Base-by-base conservation (phyloP, 2,113 vertebrate species). In the Atlantisia rogersi region DNA sequence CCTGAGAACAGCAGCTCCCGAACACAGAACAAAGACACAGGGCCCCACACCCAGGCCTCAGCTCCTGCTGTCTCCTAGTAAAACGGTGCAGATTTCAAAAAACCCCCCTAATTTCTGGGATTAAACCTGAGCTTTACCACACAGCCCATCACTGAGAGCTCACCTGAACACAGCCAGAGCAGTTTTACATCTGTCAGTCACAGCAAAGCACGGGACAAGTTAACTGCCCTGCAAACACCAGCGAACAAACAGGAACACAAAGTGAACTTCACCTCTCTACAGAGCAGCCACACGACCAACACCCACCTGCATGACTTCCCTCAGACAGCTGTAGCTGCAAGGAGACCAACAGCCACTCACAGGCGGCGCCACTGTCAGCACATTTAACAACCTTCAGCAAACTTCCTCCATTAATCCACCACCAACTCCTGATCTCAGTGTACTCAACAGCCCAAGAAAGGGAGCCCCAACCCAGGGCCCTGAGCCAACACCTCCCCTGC, bases 391-490 rank as follows among this genome's bases (percentile, higher is more conserved):
- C 42, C 58, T 19, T 4, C 42, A 50, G 63, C 48, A 76, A 63
- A 6, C 15, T 13, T 56, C 26, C 40, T 46, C 68, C 15, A 1
- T 3, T 5, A 4, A 6, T 4, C 1, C 15, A 20, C 8, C 46
- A 12, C 48, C 5, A 73, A 11, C 29, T 44, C 48, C 0, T 17
- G 18, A 35, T 15, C 37, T 77, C 6, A 37, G 5, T 11, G 15
- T 17, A 64, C 39, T 24, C 21, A 35, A 8, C 14, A 42, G 65
- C 53, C 39, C 0, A 17, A 24, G 40, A 16, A 50, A 29, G 9
- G 48, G 12, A 5, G 10, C 10, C 48, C 42, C n/a, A 21, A 5
- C 20, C 10, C 5, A 0, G 5, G 8, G 22, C 44, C 11, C 0
- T 4, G 7, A 40, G 32, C 12, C 12, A 15, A 21, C 46, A 46